Evolutionary conservation across 2,888 invertebrate genomes (phyloP).

Genomic region (Calliopum simillimum): DNA sequence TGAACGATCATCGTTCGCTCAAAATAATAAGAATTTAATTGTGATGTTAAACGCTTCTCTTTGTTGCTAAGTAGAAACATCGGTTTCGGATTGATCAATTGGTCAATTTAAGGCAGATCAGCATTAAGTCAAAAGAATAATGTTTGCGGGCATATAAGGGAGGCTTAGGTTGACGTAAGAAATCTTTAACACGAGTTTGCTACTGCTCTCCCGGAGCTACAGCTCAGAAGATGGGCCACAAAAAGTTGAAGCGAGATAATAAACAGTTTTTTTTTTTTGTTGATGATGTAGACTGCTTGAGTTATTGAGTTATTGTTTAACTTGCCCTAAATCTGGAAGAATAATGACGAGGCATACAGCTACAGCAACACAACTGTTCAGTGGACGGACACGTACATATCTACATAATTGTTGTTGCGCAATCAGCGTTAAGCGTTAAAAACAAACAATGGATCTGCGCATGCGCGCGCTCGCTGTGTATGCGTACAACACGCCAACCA

Average conservation of each 20-base stretch:
- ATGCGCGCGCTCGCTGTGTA: conserved; percentile 19
- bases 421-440: conserved; percentile 14
- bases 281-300: too few species aligned
- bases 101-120: conserved; percentile 9
- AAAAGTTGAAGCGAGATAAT: too few species aligned
- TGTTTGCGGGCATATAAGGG: not conserved
- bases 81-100: conserved; percentile 6
- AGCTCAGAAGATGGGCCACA: too few species aligned
- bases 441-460: conserved; percentile 21
- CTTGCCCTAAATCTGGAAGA: conserved; percentile 14
- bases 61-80: not conserved
- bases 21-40: conserved; percentile 23
- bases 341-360: conserved; percentile 3
- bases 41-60: conserved; percentile 6
- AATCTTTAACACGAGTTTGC: conserved; percentile 39
- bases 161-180: conserved; percentile 44
- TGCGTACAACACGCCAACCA: conserved; percentile 6
- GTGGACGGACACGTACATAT: not conserved
- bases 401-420: conserved; percentile 17
- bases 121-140: not conserved
- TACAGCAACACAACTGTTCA: not conserved
- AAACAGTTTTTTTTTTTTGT: too few species aligned
- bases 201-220: too few species aligned
- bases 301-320: not conserved
- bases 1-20: not conserved